phyloP scores from a whole-genome alignment of 1,140 invertebrate genomes.

The Zaprionus lachaisei region DNA sequence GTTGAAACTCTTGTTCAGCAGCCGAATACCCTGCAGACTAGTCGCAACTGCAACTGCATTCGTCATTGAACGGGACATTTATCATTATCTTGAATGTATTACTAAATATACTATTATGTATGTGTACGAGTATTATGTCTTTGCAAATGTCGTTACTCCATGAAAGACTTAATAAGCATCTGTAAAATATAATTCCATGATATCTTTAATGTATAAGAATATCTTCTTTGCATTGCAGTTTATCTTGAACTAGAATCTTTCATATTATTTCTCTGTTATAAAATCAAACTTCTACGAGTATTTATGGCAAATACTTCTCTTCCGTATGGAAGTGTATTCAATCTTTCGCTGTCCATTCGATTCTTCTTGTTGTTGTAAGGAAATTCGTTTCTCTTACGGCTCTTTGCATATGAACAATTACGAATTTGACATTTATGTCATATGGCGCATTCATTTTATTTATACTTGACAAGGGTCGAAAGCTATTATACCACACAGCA shows the following conservation, averaged over 20 bases:
- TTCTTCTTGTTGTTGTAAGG: constrained; percentile 28
- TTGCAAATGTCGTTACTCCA: no score
- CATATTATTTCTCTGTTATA: no score
- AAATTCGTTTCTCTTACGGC: constrained; percentile 40
- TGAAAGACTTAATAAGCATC: no score
- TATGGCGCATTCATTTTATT: constrained; percentile 27
- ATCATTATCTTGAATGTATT: constrained; percentile 3
- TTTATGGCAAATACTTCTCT: no score
- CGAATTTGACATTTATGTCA: constrained; percentile 54
- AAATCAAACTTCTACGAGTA: no score
- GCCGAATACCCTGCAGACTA: constrained; percentile 29
- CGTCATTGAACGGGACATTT: constrained; percentile 54
- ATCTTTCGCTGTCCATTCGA: neutral
- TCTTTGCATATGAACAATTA: constrained; percentile 56
- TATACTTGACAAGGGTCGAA: constrained; percentile 49
- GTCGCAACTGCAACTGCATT: neutral
- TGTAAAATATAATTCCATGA: no score
- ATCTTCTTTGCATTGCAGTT: no score
- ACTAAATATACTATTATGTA: no score
- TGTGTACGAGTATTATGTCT: no score
- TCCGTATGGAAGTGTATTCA: neutral
- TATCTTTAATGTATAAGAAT: no score
- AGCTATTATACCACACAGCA: neutral
- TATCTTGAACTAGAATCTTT: no score
- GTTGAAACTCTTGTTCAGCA: constrained; percentile 22